Evolutionary conservation across 2,113 vertebrate genomes (phyloP), one percentile per base, ranked within the genome.

Genomic region (Abramis brama): DNA sequence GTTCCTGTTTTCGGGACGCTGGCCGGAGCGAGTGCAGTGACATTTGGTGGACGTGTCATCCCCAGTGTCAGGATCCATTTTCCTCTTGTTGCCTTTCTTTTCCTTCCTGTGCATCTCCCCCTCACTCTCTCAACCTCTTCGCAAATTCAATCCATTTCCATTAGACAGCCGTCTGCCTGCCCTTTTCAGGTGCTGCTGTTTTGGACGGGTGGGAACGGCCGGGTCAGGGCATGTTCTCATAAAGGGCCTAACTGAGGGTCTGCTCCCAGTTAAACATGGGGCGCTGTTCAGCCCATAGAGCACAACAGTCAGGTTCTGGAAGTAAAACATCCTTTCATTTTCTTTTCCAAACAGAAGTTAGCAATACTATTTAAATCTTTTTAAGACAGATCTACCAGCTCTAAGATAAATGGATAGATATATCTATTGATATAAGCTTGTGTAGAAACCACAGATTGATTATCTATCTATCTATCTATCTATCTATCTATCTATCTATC

Each of bases 11-110:
- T 59, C 12, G 52, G 30, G 21, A 21, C 6, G 2, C 43, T 23
- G 39, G 47, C n/a, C 47, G 60, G 62, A 85, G 60, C 39, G 19
- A 77, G 73, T 70, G 68, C 76, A 79, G 74, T 84, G 87, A 86
- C 85, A 88, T 88, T 88, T 88, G 85, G 85, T 81, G 82, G 47
- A 88, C 43, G 85, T 77, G 87, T 78, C 74, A 45, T 86, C 75
- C 85, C 60, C 25, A 21, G 85, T 88, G 75, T 88, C 87, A 86
- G 66, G 76, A 88, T 74, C 57, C 66, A 79, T 71, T 86, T 80
- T 85, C 30, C 11, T 85, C 59, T 55, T 52, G 43, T 79, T 85
- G 23, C 47, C n/a, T 82, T 57, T 36, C 50, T 43, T 73, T 57
- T 36, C 33, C 11, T 33, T 17, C 52, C n/a, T 55, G 50, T 60